Base-by-base conservation (phyloP, 2,888 invertebrate species). In the Cephus pygmeus region DNA sequence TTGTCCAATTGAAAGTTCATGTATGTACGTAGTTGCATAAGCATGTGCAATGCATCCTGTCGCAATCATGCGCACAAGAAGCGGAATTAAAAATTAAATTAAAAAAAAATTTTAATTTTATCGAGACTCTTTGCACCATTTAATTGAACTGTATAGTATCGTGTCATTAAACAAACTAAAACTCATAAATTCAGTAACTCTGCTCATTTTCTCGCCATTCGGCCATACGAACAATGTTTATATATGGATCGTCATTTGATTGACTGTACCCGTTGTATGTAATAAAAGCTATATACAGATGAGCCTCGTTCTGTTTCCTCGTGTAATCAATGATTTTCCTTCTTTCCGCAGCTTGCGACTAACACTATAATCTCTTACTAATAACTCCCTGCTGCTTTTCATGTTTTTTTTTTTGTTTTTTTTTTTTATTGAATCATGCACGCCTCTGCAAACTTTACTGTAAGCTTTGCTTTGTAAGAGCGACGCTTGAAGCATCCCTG, bases 321-420 rank as follows among this genome's bases (percentile, higher is more conserved):
- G 79, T 83, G 81, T 82, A 80, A 85, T 84, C 80, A 86, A 83
- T 73, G 68, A 82, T 83, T 82, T 83, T 84, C 84, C 87, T 87
- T 73, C 84, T 82, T 81, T 88, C 86, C 88, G 86, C 76, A 77
- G 87, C 88, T 90, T 90, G 90, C 90, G 80, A 88, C 85, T 91
- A 90, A 91, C 83, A 85, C 85, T 89, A 86, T 88, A 86, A 88
- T 85, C 85, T 87, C 84, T 84, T 71, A 86, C 88, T 90, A 90
- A 90, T 83, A 83, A 77, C 79, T 79, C 81, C 86, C 81, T 78
- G 81, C 83, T 81, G 78, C 77, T 81, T 78, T 71, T 23, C 23
- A 56, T 9, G 12, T 23, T 23, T 56, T 23, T 23, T 56, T 23
- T 56, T 4, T 15, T 69, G 1, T 15, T 40, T 56, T 0, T 6